Evolutionary conservation across 2,113 vertebrate species (phyloP).

Genomic region (Dasypus novemcinctus): DNA sequence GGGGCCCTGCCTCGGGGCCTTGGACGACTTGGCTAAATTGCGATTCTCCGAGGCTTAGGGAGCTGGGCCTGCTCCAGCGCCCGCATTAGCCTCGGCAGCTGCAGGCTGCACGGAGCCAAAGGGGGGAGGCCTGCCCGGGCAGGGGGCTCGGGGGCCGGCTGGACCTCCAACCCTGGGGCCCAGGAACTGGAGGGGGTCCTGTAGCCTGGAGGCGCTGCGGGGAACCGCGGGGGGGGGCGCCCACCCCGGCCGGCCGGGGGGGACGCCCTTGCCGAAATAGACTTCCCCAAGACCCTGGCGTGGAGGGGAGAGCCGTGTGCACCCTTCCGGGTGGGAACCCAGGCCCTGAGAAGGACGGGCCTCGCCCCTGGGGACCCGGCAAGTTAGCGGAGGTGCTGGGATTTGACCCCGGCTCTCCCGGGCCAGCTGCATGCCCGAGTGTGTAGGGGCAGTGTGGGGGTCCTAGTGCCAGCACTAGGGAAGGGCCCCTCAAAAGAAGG

Average conservation of each 20-base stretch:
- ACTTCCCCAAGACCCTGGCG: background rate
- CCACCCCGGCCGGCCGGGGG: too few species aligned
- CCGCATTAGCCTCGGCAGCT: conserved; percentile 53
- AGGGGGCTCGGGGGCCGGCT: background rate
- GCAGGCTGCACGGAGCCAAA: conserved; percentile 22
- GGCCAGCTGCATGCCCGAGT: accelerated
- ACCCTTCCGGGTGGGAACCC: too few species aligned
- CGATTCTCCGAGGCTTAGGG: conserved; percentile 56
- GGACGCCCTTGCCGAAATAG: background rate
- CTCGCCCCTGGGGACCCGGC: background rate
- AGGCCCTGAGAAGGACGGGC: accelerated
- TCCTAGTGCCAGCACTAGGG: background rate
- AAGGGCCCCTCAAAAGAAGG: background rate
- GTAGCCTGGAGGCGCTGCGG: background rate
- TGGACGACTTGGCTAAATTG: conserved; percentile 42
- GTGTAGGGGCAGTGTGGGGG: background rate
- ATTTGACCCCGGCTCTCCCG: background rate
- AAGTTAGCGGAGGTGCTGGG: background rate
- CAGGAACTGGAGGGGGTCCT: background rate
- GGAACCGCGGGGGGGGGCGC: background rate
- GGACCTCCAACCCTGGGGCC: background rate
- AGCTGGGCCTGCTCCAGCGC: conserved; percentile 42
- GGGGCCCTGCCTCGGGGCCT: conserved; percentile 1
- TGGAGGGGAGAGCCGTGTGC: background rate
- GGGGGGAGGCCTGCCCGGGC: background rate